Conservation (phyloP, 2,113 vertebrate genomes). For the Pituophis catenifer region DNA sequence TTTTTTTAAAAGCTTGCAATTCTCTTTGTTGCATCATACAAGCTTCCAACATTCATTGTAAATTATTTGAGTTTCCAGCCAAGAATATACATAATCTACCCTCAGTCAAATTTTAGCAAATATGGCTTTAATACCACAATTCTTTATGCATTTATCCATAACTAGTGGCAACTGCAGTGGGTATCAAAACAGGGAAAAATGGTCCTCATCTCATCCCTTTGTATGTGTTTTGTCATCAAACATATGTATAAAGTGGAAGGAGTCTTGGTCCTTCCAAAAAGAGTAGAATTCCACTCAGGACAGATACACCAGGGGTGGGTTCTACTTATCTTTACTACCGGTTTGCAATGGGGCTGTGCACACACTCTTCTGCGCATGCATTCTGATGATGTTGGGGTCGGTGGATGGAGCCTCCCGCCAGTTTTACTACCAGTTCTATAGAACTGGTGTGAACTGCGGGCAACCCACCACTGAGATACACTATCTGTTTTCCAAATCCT, state of each 20-base stretch:
- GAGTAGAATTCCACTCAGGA: neutral
- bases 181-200: neutral
- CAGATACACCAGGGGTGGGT: neutral
- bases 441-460: too few relatives aligned
- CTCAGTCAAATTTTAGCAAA: neutral
- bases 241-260: neutral
- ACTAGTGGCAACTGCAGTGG: neutral
- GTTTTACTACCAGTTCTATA: too few relatives aligned
- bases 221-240: neutral
- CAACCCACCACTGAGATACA: neutral
- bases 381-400: too few relatives aligned
- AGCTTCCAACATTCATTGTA: neutral
- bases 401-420: too few relatives aligned
- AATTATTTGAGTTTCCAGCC: neutral
- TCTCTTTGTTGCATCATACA: neutral
- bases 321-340: too few relatives aligned
- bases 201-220: neutral
- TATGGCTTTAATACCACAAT: neutral
- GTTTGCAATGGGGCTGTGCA: too few relatives aligned
- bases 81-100: neutral
- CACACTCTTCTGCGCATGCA: too few relatives aligned
- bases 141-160: neutral
- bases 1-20: neutral
- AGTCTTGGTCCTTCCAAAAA: neutral
- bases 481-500: neutral